A percentile compares a stretch with the other conserved stretches of the same genome.
These are phyloP conservation scores for Teleiodes luculella DNA, from an alignment of 2,888 invertebrate genomes.

Conservation along the genomic window DNA sequence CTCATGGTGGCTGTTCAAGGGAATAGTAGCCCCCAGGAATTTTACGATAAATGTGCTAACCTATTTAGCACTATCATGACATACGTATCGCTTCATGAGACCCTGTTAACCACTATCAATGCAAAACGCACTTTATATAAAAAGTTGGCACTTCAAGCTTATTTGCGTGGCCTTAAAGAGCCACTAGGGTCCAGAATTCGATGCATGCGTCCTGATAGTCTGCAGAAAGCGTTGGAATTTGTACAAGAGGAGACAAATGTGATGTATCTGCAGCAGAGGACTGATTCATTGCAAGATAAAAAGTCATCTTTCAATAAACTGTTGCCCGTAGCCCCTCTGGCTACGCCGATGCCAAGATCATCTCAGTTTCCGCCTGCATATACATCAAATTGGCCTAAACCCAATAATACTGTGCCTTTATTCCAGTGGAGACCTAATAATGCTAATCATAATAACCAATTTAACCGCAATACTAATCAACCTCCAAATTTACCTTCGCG, in stretches of 20 bases:
- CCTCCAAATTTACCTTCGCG: too few relatives aligned
- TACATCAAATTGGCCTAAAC: not conserved
- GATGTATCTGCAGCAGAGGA: not conserved
- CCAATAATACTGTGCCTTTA: not conserved
- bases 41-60: too few relatives aligned
- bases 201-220: too few relatives aligned
- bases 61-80: too few relatives aligned
- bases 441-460: too few relatives aligned
- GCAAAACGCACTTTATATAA: not conserved
- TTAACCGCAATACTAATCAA: too few relatives aligned
- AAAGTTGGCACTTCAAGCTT: not conserved
- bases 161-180: conserved; percentile 3
- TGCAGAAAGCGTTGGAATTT: conserved; percentile 6
- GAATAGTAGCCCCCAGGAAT: too few relatives aligned
- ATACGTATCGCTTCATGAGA: too few relatives aligned
- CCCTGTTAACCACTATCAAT: not conserved
- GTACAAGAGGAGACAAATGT: conserved; percentile 9
- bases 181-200: conserved; percentile 11
- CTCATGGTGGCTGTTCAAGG: too few relatives aligned
- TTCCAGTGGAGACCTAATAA: not conserved
- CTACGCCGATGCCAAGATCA: not conserved
- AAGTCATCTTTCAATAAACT: not conserved
- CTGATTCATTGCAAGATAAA: too few relatives aligned
- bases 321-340: not conserved
- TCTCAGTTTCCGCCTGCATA: not conserved